Conservation (phyloP, 1,140 invertebrate species). For the Papilio dardanus region DNA sequence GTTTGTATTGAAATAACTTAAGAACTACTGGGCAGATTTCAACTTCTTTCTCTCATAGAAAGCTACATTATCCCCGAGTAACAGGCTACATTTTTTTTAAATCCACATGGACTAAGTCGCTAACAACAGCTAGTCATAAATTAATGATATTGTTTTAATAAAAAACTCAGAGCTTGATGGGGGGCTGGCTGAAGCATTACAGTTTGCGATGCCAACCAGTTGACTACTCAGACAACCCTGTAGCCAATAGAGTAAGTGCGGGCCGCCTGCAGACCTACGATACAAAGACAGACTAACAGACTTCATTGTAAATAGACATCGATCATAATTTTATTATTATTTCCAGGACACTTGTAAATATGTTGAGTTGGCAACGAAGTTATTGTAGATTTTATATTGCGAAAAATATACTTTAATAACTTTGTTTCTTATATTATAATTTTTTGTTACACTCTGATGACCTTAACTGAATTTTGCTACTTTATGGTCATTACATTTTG, state of each 20-base stretch:
- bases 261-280: constrained; percentile 44
- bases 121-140: not conserved
- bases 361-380: constrained; percentile 25
- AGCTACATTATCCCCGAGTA: no score
- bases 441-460: no score
- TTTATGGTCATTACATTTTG: no score
- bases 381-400: not conserved
- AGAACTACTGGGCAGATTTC: no score
- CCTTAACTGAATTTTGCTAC: no score
- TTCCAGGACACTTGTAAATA: constrained; percentile 64
- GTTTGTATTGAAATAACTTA: no score
- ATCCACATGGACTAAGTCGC: no score
- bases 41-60: no score
- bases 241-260: constrained; percentile 90
- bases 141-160: constrained; percentile 46
- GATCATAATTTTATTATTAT: constrained; percentile 53
- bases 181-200: constrained; percentile 90
- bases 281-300: constrained; percentile 53
- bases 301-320: constrained; percentile 73
- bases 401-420: no score
- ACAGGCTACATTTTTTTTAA: no score
- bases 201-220: constrained; percentile 95
- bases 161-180: constrained; percentile 83
- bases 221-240: constrained; percentile 89
- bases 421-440: no score